Base-by-base conservation (phyloP, 2,113 vertebrate species). In the Mirounga angustirostris region DNA sequence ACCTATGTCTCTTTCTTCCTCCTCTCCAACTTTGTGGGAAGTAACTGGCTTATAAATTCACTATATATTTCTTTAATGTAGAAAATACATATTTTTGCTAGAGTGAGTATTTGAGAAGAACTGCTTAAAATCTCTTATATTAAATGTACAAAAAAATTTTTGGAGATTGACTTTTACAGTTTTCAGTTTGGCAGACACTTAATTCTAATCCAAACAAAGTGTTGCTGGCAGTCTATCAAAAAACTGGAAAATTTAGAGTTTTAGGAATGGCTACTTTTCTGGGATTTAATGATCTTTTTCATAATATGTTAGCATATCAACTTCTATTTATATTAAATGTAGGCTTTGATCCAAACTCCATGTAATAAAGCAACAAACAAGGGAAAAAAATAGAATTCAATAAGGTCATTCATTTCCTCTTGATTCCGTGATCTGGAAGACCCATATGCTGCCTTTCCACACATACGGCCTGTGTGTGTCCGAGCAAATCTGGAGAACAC, bases 181-280 rank as follows among this genome's bases (percentile, higher is more conserved):
- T 97, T 93, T 82, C 22, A 97, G 58, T 95, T 96, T 98, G 97
- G 93, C 96, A 92, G 61, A 94, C 56, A 21, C 69, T 61, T 92
- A 89, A 95, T 90, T 93, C 87, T 95, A 97, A 96, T 98, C 78
- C 73, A 97, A 97, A 93, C 71, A 87, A 91, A 74, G 95, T 63
- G 18, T 26, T 46, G 36, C 61, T 82, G 95, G 93, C 74, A 97
- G 95, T 56, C 52, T 97, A 40, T 97, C 81, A 76, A 94, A 98
- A 97, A 40, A 91, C 2, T 3, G 10, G 63, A 73, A 89, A 91
- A 97, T 96, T 98, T 97, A 92, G 97, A 84, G 67, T 96, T 91
- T 97, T 97, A 97, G 97, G 98, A 96, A 96, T 63, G 97, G 92
- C 95, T 92, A 74, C 63, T 97, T 97, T 94, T 88, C 96, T 97